These are phyloP conservation scores for Xiphias gladius DNA, from an alignment of 2,113 vertebrate genomes.

Conservation along the genomic window DNA sequence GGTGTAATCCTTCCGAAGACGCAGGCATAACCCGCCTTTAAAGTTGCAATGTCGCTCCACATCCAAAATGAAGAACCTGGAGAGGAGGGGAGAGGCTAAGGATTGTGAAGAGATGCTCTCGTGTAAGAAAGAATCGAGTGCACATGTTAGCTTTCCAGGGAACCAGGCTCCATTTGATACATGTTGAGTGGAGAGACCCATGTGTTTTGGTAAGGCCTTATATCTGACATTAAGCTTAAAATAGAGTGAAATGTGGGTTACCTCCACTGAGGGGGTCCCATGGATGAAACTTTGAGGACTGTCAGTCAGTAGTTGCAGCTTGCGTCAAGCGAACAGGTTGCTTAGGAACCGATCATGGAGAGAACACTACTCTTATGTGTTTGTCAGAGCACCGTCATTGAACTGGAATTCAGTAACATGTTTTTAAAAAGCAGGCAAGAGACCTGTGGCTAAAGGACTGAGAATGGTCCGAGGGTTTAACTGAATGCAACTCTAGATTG, in stretches of 20 bases:
- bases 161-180: constrained; percentile 54
- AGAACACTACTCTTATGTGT: constrained; percentile 19
- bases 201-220: constrained; percentile 61
- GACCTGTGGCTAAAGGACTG: background rate
- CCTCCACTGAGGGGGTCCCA: constrained; percentile 74
- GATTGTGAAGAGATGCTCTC: constrained; percentile 41
- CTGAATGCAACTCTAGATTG: constrained; percentile 13
- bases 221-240: constrained; percentile 72
- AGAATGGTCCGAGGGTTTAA: constrained; percentile 10
- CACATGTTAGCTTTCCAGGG: constrained; percentile 63
- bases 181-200: constrained; percentile 50
- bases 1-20: constrained; percentile 76
- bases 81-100: constrained; percentile 60
- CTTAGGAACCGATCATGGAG: constrained; percentile 46
- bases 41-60: constrained; percentile 64
- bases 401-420: background rate
- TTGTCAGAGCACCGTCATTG: background rate
- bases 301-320: constrained; percentile 67
- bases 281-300: constrained; percentile 66
- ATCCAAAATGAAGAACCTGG: constrained; percentile 60
- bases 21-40: constrained; percentile 72
- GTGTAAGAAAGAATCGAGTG: constrained; percentile 35
- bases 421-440: background rate
- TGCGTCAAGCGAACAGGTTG: constrained; percentile 53
- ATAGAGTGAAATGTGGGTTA: constrained; percentile 80